A percentile compares a stretch with the other conserved stretches of the same genome.
Evolutionary conservation across 2,888 invertebrate genomes (phyloP).

Genomic region (Sisyra terminalis): DNA sequence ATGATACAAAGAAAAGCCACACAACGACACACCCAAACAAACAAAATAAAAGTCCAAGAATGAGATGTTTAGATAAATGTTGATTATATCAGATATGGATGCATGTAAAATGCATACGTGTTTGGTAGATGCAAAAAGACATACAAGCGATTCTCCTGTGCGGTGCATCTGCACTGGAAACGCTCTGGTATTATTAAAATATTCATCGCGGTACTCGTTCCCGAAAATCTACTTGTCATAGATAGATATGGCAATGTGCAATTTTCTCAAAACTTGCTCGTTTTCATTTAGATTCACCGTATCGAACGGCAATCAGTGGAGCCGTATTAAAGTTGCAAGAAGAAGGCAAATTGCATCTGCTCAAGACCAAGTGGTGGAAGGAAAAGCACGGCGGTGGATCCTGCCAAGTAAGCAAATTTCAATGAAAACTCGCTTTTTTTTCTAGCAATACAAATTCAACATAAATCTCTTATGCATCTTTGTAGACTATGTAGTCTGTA

Average conservation of each 20-base stretch:
- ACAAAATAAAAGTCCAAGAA: no score
- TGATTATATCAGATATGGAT: no score
- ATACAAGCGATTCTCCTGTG: no score
- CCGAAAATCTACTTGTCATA: background rate
- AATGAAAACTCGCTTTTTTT: background rate
- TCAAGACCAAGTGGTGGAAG: constrained; percentile 86
- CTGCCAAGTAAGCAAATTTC: constrained; percentile 22
- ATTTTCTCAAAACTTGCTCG: background rate
- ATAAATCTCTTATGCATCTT: no score
- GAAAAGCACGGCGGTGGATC: constrained; percentile 39
- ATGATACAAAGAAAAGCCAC: no score
- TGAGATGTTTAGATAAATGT: no score
- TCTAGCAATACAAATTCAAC: no score
- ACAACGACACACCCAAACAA: no score
- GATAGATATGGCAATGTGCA: background rate
- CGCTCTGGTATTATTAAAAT: background rate
- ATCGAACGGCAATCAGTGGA: constrained; percentile 65
- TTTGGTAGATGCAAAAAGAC: no score
- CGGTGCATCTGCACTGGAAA: no score
- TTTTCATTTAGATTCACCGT: constrained; percentile 46
- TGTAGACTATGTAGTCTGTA: no score
- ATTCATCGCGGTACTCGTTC: background rate
- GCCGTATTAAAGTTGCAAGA: constrained; percentile 85
- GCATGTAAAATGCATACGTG: no score
- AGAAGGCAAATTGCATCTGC: constrained; percentile 57